Evolutionary conservation across 1,140 invertebrate species (phyloP), one percentile per base, ranked within the genome.

Genomic region (Nasonia vitripennis): DNA sequence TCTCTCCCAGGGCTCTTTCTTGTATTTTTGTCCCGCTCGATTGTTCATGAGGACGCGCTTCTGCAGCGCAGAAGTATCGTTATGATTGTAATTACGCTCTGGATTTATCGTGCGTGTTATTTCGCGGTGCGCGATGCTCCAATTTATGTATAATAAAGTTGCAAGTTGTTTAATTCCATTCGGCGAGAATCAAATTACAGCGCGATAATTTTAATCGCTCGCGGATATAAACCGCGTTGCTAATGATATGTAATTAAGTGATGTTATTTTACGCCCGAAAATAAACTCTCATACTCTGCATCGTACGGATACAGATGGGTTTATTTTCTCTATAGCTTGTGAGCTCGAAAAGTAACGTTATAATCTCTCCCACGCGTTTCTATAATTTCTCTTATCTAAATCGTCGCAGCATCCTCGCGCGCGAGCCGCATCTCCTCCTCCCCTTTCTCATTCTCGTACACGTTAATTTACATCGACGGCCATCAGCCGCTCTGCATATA

Each of bases 401-500:
- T 45, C 10, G 41, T 45, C 41, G 41, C 41, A 45, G 7, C 41
- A 45, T 45, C 41, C 11, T 45, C 7, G 7, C 10, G 7, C 0
- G 6, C 5, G 41, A 7, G 5, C 37, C 0, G 5, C 37, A 23
- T 12, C 45, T 23, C 23, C 31, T n/a, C 70, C 31, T 70, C 80
- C 23, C 6, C 31, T 73, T 51, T 74, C 45, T 20, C 62, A 45
- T 27, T 83, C 51, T 31, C 27, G 27, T 41, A 45, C 27, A 6
- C 55, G 31, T 78, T 48, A 83, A 83, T 83, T 37, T 83, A 27
- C 62, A 78, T 75, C 45, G 31, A 51, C 14, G 71, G 20, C 23
- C n/a, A n/a, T 11, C 51, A 62, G 11, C 70, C 75, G 82, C 71
- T 74, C 74, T 51, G 68, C 74, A 71, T 62, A 71, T 62, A 84